These are phyloP conservation scores for Nomada flava DNA, from an alignment of 2,888 invertebrate species.

Conservation along the genomic window DNA sequence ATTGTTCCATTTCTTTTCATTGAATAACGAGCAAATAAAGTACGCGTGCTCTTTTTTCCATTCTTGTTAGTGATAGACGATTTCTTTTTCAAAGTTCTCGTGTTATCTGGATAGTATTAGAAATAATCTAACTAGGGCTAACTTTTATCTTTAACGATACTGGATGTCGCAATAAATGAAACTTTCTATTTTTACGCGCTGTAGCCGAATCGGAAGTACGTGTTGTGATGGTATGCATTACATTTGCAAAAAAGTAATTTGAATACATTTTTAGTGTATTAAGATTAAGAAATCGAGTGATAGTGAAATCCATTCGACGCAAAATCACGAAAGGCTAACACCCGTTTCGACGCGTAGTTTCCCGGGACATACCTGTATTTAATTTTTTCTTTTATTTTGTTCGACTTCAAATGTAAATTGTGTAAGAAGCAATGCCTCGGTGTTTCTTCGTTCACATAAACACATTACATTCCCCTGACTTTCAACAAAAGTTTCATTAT, in stretches of 20 bases:
- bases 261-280: too few relatives aligned
- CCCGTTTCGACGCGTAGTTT: slow-evolving; percentile 2
- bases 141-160: background rate
- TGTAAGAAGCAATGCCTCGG: background rate
- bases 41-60: background rate
- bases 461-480: background rate
- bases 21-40: background rate
- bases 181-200: slow-evolving; percentile 13
- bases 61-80: background rate
- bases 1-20: background rate
- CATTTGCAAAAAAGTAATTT: background rate
- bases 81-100: background rate
- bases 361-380: slow-evolving; percentile 2
- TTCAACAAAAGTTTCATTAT: background rate
- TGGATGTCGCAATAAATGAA: slow-evolving; percentile 5
- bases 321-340: slow-evolving; percentile 19
- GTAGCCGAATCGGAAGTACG: background rate
- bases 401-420: background rate
- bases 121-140: background rate
- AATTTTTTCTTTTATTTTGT: slow-evolving; percentile 15
- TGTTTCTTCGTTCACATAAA: background rate
- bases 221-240: background rate
- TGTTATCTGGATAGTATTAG: slow-evolving; percentile 2
- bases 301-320: background rate
- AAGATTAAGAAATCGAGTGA: background rate